Evolutionary conservation across 2,797 vertebrate genomes (phyloP), one percentile per base, ranked within the genome.

Genomic region (Phoebastria nigripes): DNA sequence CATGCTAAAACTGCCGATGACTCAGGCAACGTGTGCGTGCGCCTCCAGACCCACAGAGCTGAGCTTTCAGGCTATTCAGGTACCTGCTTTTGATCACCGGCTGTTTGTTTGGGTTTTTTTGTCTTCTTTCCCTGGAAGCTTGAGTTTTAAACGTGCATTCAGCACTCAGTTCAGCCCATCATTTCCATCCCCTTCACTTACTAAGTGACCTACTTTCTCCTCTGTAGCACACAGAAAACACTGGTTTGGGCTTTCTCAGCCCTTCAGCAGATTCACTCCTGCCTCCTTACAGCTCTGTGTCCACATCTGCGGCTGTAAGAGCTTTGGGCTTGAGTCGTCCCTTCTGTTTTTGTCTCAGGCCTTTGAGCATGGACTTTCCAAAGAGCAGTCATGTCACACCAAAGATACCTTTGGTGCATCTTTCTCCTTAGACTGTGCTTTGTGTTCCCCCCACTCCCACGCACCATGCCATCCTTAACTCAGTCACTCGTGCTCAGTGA

Each of bases 41-140:
- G 0, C 49, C 54, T 78, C 72, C 88, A 90, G 70, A 91, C 31
- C 39, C 58, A 41, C 58, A 52, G 70, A 65, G 66, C 62, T 76
- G 76, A 92, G 79, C 49, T 90, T 69, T 21, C 77, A 69, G 88
- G 73, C 85, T 88, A 20, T n/a, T 72, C 82, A 67, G 2, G 1
- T 87, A 94, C 82, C 89, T 93, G 91, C 63, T 92, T 86, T 88
- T 78, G 84, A 96, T 88, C 72, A 93, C 44, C 3, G 3, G 41
- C 82, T 80, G 31, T 69, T 91, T 90, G 83, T 82, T 93, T 92
- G 90, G 55, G 15, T 2, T 41, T 47, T 89, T 86, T 93, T 46
- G 31, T 65, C 85, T 88, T 74, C 51, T 84, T 76, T 66, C 56
- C 51, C 58, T 86, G 55, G 33, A 81, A 81, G 63, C 55, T 7